These are phyloP conservation scores for Meda fulgida DNA, from an alignment of 2,797 vertebrate species.

Conservation along the genomic window DNA sequence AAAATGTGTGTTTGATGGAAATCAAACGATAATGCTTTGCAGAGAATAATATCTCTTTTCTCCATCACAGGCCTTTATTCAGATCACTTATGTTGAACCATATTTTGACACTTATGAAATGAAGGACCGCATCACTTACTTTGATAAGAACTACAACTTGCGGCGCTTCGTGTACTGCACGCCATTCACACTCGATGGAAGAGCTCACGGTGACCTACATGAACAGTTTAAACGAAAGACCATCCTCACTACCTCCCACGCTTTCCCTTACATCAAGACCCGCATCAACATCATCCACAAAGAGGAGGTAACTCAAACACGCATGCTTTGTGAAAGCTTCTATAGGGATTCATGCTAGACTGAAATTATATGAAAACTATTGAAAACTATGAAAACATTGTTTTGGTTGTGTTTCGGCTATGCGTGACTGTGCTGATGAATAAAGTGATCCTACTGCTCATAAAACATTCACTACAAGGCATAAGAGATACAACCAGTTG, in stretches of 20 bases:
- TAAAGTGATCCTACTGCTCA: too few species aligned
- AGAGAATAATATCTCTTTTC: not conserved
- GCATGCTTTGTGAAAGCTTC: not conserved
- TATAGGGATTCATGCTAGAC: not conserved
- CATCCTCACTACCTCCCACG: slow-evolving; percentile 94
- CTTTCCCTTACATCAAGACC: slow-evolving; percentile 98
- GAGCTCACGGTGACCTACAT: slow-evolving; percentile 94
- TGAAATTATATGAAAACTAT: not conserved
- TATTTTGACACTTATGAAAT: slow-evolving; percentile 98
- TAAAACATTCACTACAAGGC: too few species aligned
- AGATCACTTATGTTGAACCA: slow-evolving; percentile 97
- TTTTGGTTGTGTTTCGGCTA: too few species aligned
- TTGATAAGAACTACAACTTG: slow-evolving; percentile 98
- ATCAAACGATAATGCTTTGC: not conserved
- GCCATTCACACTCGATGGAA: slow-evolving; percentile 94
- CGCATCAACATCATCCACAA: slow-evolving; percentile 98
- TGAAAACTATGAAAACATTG: too few species aligned
- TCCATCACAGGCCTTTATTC: slow-evolving; percentile 87
- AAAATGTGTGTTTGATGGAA: not conserved
- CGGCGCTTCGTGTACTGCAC: slow-evolving; percentile 98
- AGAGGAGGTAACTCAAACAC: slow-evolving; percentile 84
- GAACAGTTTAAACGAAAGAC: slow-evolving; percentile 98
- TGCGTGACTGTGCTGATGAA: too few species aligned
- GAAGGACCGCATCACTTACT: slow-evolving; percentile 99
- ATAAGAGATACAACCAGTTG: too few species aligned